These are phyloP conservation scores for Nemurella pictetii DNA, from an alignment of 2,888 invertebrate species.

Conservation along the genomic window DNA sequence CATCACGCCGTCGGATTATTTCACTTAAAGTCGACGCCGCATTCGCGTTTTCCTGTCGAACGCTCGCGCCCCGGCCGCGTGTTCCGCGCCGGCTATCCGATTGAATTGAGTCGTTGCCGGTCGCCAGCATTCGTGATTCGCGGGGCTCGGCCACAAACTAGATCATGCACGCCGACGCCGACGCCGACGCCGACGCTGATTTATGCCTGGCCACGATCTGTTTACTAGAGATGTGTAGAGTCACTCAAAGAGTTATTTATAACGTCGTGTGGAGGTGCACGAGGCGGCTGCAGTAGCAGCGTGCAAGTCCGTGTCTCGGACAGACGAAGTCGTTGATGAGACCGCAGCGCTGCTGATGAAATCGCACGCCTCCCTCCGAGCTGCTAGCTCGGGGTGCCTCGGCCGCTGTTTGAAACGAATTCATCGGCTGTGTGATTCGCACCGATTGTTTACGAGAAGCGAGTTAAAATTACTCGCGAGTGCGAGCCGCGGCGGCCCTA, in stretches of 20 bases:
- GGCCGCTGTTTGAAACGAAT: background rate
- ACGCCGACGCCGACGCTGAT: background rate
- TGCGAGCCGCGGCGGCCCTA: background rate
- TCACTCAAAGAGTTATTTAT: background rate
- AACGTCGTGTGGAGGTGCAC: background rate
- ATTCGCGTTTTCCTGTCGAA: background rate
- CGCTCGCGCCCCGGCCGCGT: too few species aligned
- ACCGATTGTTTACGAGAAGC: background rate
- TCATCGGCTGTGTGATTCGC: too few species aligned
- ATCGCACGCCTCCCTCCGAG: background rate
- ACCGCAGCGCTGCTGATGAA: background rate
- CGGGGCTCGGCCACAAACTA: too few species aligned
- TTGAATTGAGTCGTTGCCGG: too few species aligned
- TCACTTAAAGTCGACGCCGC: background rate
- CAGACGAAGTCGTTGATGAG: background rate
- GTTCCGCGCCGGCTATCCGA: background rate
- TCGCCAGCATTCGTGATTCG: too few species aligned
- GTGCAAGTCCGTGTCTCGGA: background rate
- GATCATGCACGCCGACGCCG: background rate
- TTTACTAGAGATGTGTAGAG: background rate
- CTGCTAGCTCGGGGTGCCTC: too few species aligned
- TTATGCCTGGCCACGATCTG: background rate
- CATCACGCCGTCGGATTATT: background rate
- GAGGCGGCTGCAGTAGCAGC: background rate
- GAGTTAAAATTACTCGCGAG: background rate